Evolutionary conservation across 2,888 invertebrate species (phyloP).

Genomic region (Bombylius discolor): DNA sequence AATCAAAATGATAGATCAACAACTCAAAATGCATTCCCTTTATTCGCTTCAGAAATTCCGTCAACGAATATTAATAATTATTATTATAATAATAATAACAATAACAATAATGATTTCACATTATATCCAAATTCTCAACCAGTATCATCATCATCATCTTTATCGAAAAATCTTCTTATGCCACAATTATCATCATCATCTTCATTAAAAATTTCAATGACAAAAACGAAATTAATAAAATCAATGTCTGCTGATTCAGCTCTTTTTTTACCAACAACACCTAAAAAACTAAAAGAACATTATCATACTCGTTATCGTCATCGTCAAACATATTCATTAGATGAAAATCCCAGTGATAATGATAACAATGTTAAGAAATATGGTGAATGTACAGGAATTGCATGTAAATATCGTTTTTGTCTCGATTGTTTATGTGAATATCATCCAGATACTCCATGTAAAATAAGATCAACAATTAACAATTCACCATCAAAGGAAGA

Average conservation of each 20-base stretch:
- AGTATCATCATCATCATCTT: not conserved
- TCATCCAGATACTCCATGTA: constrained; percentile 25
- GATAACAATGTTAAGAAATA: not conserved
- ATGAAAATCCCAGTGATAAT: too few species aligned
- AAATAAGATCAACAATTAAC: constrained; percentile 20
- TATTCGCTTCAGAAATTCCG: not conserved
- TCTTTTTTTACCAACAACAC: not conserved
- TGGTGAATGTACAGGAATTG: constrained; percentile 9
- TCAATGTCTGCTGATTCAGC: constrained; percentile 9
- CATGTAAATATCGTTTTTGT: constrained; percentile 24
- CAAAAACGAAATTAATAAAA: constrained; percentile 2
- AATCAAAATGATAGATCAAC: too few species aligned
- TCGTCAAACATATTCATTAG: too few species aligned
- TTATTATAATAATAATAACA: not conserved
- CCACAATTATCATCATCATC: not conserved
- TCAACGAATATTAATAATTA: not conserved
- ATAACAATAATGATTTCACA: not conserved
- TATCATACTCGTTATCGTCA: not conserved
- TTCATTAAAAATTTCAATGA: not conserved
- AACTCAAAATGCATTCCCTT: not conserved
- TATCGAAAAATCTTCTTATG: not conserved
- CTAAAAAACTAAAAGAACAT: not conserved
- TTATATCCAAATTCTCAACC: not conserved
- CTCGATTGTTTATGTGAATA: constrained; percentile 22
- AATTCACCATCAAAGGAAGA: constrained; percentile 24